Evolutionary conservation across 2,888 invertebrate species (phyloP).

Genomic region (Tinea pellionella): DNA sequence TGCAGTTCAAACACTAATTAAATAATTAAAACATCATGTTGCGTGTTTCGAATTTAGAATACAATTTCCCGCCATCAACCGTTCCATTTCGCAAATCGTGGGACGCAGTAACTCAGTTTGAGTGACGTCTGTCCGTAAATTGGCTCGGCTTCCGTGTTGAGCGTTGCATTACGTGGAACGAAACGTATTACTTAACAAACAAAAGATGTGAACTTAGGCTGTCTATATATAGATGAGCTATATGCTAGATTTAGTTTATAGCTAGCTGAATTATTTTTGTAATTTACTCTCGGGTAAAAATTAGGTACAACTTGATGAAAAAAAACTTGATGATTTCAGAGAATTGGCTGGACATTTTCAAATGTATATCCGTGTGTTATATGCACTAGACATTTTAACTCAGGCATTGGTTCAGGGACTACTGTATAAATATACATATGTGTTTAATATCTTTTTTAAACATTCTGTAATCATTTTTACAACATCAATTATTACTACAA

Average conservation of each 20-base stretch:
- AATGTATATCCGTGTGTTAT: no score
- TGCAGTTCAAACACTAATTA: not conserved
- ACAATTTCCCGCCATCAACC: conserved; percentile 4
- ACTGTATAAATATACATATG: no score
- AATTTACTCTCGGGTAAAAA: no score
- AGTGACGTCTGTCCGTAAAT: conserved; percentile 39
- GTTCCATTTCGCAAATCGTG: conserved; percentile 33
- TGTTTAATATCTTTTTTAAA: no score
- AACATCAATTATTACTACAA: no score
- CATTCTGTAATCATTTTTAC: no score
- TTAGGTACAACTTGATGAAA: no score
- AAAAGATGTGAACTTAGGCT: not conserved
- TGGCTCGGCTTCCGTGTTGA: conserved; percentile 22
- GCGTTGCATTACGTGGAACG: not conserved
- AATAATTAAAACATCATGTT: not conserved
- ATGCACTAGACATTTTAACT: no score
- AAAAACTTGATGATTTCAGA: no score
- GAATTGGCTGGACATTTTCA: no score
- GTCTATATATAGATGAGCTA: not conserved
- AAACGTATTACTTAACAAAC: not conserved
- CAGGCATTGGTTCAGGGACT: no score
- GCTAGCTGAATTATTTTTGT: no score
- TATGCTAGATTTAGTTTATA: not conserved
- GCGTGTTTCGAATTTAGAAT: not conserved
- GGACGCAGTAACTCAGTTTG: conserved; percentile 33